phyloP scores from a whole-genome alignment of 1,140 invertebrate species.

The Trichogramma pretiosum region DNA sequence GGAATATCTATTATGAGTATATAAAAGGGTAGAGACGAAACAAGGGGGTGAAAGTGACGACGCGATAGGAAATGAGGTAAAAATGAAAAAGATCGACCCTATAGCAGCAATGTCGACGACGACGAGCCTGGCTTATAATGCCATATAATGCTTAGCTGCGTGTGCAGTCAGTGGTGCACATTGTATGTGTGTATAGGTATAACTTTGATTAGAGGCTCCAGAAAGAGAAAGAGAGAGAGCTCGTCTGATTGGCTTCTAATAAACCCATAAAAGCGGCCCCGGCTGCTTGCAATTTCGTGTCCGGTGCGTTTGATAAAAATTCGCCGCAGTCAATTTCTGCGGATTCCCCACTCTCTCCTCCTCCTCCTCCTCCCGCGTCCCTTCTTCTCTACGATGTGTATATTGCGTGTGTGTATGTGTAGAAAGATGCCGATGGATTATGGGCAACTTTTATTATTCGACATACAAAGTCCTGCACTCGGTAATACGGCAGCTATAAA shows the following conservation, averaged over 20 bases:
- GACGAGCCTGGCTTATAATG: slow-evolving; percentile 27
- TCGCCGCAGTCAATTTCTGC: slow-evolving; percentile 13
- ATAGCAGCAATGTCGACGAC: background rate
- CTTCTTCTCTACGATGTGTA: no score
- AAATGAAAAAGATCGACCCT: no score
- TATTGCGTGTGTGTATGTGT: no score
- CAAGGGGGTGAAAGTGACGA: no score
- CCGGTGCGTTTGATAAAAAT: slow-evolving; percentile 14
- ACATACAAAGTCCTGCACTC: slow-evolving; percentile 5
- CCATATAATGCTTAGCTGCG: slow-evolving; percentile 19
- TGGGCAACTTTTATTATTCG: slow-evolving; percentile 15
- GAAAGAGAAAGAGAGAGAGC: no score
- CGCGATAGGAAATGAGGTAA: no score
- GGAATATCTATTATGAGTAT: no score
- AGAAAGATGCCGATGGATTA: slow-evolving; percentile 11
- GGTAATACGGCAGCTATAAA: background rate
- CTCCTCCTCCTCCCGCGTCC: background rate
- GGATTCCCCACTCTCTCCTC: slow-evolving; percentile 7
- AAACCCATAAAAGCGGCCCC: slow-evolving; percentile 34
- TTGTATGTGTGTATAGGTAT: slow-evolving; percentile 33
- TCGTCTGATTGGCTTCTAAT: slow-evolving; percentile 42
- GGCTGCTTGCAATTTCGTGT: no score
- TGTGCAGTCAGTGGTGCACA: background rate
- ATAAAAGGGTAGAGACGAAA: no score
- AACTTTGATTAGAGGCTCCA: slow-evolving; percentile 45